phyloP scores from a whole-genome alignment of 2,888 invertebrate species.

The Callimorpha dominula region DNA sequence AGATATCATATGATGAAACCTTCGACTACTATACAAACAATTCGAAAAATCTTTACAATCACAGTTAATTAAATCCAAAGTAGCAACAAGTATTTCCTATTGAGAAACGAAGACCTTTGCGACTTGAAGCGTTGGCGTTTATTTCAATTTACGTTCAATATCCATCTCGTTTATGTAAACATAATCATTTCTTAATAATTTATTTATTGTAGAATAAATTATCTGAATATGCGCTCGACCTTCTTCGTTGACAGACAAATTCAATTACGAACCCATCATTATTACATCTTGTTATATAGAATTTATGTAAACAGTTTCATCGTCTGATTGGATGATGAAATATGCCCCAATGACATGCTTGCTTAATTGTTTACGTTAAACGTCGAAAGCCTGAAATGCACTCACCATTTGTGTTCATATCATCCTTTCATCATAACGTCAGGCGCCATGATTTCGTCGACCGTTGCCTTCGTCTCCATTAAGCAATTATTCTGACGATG shows the following conservation, averaged over 20 bases:
- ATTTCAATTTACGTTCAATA: slow-evolving; percentile 39
- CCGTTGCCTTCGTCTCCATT: slow-evolving; percentile 16
- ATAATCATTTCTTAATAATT: slow-evolving; percentile 43
- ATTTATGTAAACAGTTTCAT: slow-evolving; percentile 58
- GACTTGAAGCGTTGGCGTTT: slow-evolving; percentile 38
- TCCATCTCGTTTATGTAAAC: slow-evolving; percentile 41
- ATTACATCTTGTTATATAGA: slow-evolving; percentile 51
- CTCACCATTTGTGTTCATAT: slow-evolving; percentile 18
- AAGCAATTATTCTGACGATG: slow-evolving; percentile 15
- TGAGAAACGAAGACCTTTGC: slow-evolving; percentile 37
- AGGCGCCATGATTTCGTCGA: slow-evolving; percentile 3
- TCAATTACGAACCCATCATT: slow-evolving; percentile 54
- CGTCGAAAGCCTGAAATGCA: slow-evolving; percentile 16
- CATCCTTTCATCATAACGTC: slow-evolving; percentile 13
- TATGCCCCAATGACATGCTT: slow-evolving; percentile 27
- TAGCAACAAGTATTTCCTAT: slow-evolving; percentile 36
- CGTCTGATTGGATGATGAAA: slow-evolving; percentile 49
- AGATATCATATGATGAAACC: slow-evolving; percentile 38
- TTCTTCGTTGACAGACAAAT: slow-evolving; percentile 52
- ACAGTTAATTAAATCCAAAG: slow-evolving; percentile 36
- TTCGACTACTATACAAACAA: slow-evolving; percentile 38
- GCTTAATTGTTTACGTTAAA: slow-evolving; percentile 30
- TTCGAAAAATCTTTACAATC: slow-evolving; percentile 39
- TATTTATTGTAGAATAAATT: slow-evolving; percentile 30
- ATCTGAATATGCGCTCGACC: slow-evolving; percentile 36